Base-by-base conservation (phyloP, 2,888 invertebrate species). In the Dicroscelio sp. region DNA sequence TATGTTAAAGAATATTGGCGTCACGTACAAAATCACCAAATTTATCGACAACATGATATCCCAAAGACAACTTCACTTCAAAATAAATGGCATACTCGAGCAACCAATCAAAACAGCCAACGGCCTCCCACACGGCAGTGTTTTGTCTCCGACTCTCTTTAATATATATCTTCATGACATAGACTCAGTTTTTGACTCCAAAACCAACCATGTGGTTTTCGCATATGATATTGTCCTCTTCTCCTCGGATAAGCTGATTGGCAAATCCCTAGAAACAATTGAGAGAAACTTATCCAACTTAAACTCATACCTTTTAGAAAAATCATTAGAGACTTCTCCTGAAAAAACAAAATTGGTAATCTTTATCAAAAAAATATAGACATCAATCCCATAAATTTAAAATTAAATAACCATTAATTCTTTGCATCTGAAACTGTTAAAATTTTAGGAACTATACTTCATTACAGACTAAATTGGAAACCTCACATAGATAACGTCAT, bases 401-500 rank as follows among this genome's bases (percentile, higher is more conserved):
- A 35, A 4, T 14, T 63, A 23, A 23, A 67, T 27, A 33, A 71
- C 10, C 48, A 5, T 27, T 27, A 27, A 5, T 23, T 27, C 27
- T n/a, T n/a, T n/a, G n/a, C 25, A 23, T 23, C 4, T 6, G 25
- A 23, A 58, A 58, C 58, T 4, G 4, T n/a, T 14, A 65, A 71
- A 71, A 38, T 67, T 12, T 35, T 82, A 14, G 82, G 82, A 12
- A 25, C 58, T 10, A 58, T 23, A n/a, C 23, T 83, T n/a, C 58
- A 83, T 14, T 73, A 60, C 23, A 58, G 60, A 60, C 27, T 83
- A 38, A 25, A 83, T n/a, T 83, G 83, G 83, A 71, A 83, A 83
- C 43, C 73, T 0, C 83, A 83, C 30, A 17, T 67, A 14, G n/a
- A n/a, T n/a, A 55, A 65, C 5, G 4, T 20, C 1, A 48, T 80